Conservation (phyloP, 2,113 vertebrate species). For the Protobothrops mucrosquamatus region DNA sequence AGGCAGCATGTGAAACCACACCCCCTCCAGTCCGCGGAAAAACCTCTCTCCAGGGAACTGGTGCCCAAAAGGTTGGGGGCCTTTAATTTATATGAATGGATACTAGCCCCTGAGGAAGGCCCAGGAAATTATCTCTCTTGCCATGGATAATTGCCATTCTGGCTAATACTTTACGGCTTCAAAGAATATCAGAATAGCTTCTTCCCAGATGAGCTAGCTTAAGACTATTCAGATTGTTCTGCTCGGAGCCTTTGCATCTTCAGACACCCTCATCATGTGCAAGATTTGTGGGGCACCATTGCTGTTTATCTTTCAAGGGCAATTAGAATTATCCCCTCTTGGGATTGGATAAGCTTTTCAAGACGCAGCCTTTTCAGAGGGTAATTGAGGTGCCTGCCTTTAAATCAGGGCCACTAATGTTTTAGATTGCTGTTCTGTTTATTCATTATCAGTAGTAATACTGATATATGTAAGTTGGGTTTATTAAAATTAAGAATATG, state of each 20-base stretch:
- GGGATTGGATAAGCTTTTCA: neutral
- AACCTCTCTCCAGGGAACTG: no score
- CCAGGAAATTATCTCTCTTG: neutral
- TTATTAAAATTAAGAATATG: neutral
- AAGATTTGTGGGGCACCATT: neutral
- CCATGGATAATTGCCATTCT: neutral
- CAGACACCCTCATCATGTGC: neutral
- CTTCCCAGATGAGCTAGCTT: neutral
- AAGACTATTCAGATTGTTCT: neutral
- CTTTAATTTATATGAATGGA: neutral
- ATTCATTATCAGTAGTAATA: neutral
- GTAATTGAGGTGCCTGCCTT: neutral
- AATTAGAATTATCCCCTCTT: neutral
- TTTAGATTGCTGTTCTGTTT: neutral
- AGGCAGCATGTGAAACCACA: no score
- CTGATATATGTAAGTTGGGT: neutral
- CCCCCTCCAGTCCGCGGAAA: no score
- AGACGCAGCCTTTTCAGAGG: neutral
- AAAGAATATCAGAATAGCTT: neutral
- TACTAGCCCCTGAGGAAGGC: neutral
- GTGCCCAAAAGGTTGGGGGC: no score
- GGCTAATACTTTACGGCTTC: neutral
- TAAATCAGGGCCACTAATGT: neutral
- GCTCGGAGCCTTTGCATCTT: neutral
- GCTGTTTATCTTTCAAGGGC: neutral